phyloP scores from a whole-genome alignment of 2,113 vertebrate species.

The Dinomys branickii region DNA sequence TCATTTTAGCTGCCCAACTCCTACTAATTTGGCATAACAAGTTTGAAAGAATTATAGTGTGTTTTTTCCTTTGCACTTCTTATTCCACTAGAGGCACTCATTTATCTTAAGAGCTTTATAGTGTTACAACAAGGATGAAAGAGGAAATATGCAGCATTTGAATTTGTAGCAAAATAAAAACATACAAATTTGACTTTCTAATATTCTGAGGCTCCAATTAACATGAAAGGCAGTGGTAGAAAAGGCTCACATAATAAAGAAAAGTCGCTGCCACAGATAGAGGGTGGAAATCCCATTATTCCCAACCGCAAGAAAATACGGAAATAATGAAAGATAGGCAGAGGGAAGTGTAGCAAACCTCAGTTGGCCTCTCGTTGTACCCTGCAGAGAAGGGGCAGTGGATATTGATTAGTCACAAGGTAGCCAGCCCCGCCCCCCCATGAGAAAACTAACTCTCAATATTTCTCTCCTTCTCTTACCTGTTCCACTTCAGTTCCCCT shows the following conservation, averaged over 20 bases:
- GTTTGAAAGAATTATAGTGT: not conserved
- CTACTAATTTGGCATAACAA: not conserved
- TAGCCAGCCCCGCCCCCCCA: too few species aligned
- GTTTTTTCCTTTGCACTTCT: not conserved
- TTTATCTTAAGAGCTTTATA: not conserved
- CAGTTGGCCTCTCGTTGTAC: too few species aligned
- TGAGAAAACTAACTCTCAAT: too few species aligned
- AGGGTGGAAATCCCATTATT: too few species aligned
- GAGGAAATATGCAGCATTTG: not conserved
- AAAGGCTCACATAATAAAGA: not conserved
- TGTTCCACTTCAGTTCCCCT: too few species aligned
- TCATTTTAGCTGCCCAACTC: not conserved
- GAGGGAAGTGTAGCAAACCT: too few species aligned
- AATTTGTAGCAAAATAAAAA: not conserved
- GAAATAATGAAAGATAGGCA: too few species aligned
- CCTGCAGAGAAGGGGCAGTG: too few species aligned
- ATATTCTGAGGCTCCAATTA: not conserved
- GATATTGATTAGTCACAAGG: too few species aligned
- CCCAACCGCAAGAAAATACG: too few species aligned
- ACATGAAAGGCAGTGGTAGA: not conserved
- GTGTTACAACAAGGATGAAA: not conserved
- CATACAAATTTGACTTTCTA: not conserved
- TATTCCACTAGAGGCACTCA: not conserved
- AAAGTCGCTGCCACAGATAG: not conserved
- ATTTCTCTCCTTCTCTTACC: too few species aligned